Evolutionary conservation across 1,140 invertebrate genomes (phyloP).

Genomic region (Euwallacea similis): DNA sequence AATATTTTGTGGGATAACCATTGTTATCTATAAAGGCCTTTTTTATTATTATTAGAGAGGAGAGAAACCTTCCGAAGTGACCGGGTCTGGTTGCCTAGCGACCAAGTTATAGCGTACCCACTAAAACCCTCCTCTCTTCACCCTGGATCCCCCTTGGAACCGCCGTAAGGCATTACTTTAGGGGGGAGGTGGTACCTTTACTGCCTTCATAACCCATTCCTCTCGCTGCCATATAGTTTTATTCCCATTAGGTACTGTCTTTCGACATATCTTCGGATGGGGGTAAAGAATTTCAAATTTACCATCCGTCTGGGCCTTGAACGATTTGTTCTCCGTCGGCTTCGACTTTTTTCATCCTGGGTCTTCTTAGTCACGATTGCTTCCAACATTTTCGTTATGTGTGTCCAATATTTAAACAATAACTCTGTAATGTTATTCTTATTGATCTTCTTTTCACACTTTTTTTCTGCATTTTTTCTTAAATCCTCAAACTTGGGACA

Average conservation of each 20-base stretch:
- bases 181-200: background rate
- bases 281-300: background rate
- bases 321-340: background rate
- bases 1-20: too few relatives aligned
- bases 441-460: background rate
- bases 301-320: background rate
- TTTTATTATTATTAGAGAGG: too few relatives aligned
- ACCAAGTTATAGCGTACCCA: too few relatives aligned
- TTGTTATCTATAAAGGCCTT: too few relatives aligned
- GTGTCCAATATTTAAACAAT: background rate
- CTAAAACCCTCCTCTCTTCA: background rate
- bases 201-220: too few relatives aligned
- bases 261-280: too few relatives aligned
- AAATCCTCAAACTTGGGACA: background rate
- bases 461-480: background rate
- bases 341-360: background rate
- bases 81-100: too few relatives aligned
- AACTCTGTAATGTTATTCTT: background rate
- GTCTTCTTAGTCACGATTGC: background rate
- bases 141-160: background rate
- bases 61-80: too few relatives aligned
- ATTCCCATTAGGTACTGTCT: too few relatives aligned
- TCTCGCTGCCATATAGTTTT: too few relatives aligned
- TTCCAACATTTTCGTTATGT: too few relatives aligned
- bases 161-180: background rate